Conservation (phyloP, 1,140 invertebrate genomes). For the Thereuonema tuberculata region DNA sequence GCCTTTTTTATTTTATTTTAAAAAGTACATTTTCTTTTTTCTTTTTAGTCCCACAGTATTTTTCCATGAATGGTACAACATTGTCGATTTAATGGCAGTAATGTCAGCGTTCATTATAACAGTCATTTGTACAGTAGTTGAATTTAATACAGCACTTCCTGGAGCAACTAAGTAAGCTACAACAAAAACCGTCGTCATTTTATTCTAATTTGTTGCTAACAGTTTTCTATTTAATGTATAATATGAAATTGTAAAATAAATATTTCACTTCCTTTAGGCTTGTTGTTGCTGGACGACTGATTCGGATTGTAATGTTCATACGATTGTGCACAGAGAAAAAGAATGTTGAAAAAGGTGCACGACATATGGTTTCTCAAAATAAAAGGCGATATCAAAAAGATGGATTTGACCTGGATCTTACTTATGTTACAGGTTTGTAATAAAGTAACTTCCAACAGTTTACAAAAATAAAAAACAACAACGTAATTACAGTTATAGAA, state of each 20-base stretch:
- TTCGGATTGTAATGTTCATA: constrained; percentile 35
- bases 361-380: constrained; percentile 42
- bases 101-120: constrained; percentile 34
- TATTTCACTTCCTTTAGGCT: constrained; percentile 25
- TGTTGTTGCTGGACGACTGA: constrained; percentile 32
- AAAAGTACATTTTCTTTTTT: not conserved
- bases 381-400: constrained; percentile 41
- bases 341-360: constrained; percentile 33
- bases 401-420: constrained; percentile 45
- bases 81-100: constrained; percentile 35
- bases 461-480: not conserved
- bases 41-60: constrained; percentile 23
- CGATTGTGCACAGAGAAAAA: constrained; percentile 34
- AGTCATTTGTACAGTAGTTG: constrained; percentile 27
- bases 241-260: not conserved
- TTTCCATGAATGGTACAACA: constrained; percentile 34
- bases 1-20: not conserved
- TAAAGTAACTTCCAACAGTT: not conserved
- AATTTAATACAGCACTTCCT: constrained; percentile 19
- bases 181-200: not conserved
- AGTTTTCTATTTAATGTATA: constrained; percentile 7
- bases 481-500: not conserved
- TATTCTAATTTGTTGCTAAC: not conserved
- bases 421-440: constrained; percentile 40
- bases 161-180: constrained; percentile 18